phyloP scores from a whole-genome alignment of 2,888 invertebrate species.

The Lordiphosa fenestrarum region DNA sequence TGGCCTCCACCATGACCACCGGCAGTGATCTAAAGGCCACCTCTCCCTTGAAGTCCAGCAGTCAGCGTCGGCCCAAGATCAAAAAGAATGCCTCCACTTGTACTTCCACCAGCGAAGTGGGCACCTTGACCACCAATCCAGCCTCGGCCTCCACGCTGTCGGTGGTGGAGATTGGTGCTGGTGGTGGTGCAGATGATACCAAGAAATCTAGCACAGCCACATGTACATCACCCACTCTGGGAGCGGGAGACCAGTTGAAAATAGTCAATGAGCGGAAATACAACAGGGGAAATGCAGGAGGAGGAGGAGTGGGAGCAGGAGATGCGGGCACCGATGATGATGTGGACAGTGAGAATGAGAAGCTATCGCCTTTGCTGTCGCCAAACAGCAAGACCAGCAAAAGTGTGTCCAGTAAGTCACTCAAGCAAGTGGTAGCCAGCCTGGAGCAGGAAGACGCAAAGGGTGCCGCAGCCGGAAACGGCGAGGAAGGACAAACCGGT shows the following conservation, averaged over 20 bases:
- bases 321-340: slow-evolving; percentile 79
- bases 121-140: slow-evolving; percentile 49
- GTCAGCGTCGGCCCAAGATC: slow-evolving; percentile 74
- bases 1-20: slow-evolving; percentile 62
- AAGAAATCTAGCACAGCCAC: slow-evolving; percentile 39
- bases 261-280: slow-evolving; percentile 83
- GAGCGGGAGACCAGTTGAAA: slow-evolving; percentile 81
- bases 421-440: slow-evolving; percentile 51
- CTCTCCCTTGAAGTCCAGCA: slow-evolving; percentile 77
- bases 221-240: slow-evolving; percentile 31
- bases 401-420: slow-evolving; percentile 48
- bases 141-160: slow-evolving; percentile 35
- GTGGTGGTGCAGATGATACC: slow-evolving; percentile 37
- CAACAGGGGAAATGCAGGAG: slow-evolving; percentile 48
- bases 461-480: slow-evolving; percentile 12
- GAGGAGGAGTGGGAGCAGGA: too few species aligned
- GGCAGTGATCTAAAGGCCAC: slow-evolving; percentile 67
- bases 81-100: slow-evolving; percentile 76
- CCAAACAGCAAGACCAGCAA: slow-evolving; percentile 61
- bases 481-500: slow-evolving; percentile 10
- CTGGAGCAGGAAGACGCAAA: slow-evolving; percentile 30
- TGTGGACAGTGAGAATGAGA: slow-evolving; percentile 91
- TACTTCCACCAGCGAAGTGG: slow-evolving; percentile 67
- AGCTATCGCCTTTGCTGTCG: slow-evolving; percentile 87
- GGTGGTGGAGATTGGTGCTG: slow-evolving; percentile 49